phyloP scores from a whole-genome alignment of 2,113 vertebrate genomes.

The Maccullochella peelii region DNA sequence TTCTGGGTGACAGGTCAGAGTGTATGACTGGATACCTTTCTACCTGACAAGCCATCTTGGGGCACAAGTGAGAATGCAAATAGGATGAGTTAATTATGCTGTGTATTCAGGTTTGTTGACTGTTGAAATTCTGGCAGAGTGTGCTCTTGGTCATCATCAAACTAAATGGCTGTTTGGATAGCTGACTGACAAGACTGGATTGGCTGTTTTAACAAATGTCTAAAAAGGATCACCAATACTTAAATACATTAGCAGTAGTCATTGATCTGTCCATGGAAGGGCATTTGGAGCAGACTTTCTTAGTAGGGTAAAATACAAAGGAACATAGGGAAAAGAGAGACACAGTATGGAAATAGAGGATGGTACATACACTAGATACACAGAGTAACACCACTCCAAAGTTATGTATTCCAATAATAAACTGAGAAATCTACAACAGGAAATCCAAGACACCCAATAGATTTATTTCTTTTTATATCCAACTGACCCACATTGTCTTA shows the following conservation, averaged over 20 bases:
- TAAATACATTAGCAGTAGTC: conserved; percentile 24
- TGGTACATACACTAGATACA: not conserved
- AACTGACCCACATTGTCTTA: conserved; percentile 46
- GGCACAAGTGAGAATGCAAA: not conserved
- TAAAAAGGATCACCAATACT: conserved; percentile 25
- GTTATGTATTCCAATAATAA: conserved; percentile 10
- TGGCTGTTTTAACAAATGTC: conserved; percentile 9
- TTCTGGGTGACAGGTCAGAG: no score
- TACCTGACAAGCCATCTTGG: not conserved
- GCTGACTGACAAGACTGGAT: conserved; percentile 17
- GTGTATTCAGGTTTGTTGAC: not conserved
- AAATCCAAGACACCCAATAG: conserved; percentile 22
- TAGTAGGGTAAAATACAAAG: not conserved
- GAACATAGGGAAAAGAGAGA: not conserved
- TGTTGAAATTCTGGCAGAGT: not conserved
- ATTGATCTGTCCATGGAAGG: conserved; percentile 15
- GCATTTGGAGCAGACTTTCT: not conserved
- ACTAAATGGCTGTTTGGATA: conserved; percentile 12
- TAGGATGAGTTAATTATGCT: not conserved
- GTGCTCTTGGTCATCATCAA: not conserved
- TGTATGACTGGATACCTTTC: not conserved
- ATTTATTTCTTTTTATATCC: conserved; percentile 4
- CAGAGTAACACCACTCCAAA: conserved; percentile 1
- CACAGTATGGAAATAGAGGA: not conserved
- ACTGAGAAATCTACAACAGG: conserved; percentile 12